phyloP scores from a whole-genome alignment of 2,113 vertebrate species.

The Eulemur rufifrons region DNA sequence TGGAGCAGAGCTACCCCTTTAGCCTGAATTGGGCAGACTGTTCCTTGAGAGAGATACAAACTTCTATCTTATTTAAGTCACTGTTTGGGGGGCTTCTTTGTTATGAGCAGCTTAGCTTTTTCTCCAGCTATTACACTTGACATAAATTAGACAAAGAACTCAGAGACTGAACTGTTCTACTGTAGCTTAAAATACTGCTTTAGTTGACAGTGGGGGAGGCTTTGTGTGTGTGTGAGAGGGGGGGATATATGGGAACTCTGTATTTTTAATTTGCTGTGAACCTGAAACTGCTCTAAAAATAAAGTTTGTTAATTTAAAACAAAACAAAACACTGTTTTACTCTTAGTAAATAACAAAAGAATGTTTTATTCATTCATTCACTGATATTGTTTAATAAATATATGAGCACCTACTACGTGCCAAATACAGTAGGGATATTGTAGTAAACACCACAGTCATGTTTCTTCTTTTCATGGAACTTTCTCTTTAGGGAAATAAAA shows the following conservation, averaged over 20 bases:
- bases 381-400: background rate
- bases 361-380: background rate
- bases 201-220: background rate
- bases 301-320: background rate
- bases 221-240: background rate
- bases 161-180: background rate
- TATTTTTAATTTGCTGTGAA: background rate
- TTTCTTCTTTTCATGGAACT: background rate
- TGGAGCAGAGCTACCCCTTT: background rate
- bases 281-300: background rate
- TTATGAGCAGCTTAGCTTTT: background rate
- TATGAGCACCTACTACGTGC: background rate
- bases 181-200: background rate
- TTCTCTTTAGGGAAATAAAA: conserved; percentile 4
- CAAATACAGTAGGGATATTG: background rate
- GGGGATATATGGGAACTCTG: background rate
- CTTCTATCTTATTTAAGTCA: background rate
- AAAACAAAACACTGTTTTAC: background rate
- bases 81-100: background rate
- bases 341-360: background rate
- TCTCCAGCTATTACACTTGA: background rate
- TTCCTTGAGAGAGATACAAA: background rate
- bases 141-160: background rate
- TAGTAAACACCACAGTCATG: background rate
- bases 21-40: background rate